These are phyloP conservation scores for Mnemiopsis leidyi DNA, from an alignment of 37 sponge, comb jelly and placozoan genomes.

Conservation along the genomic window DNA sequence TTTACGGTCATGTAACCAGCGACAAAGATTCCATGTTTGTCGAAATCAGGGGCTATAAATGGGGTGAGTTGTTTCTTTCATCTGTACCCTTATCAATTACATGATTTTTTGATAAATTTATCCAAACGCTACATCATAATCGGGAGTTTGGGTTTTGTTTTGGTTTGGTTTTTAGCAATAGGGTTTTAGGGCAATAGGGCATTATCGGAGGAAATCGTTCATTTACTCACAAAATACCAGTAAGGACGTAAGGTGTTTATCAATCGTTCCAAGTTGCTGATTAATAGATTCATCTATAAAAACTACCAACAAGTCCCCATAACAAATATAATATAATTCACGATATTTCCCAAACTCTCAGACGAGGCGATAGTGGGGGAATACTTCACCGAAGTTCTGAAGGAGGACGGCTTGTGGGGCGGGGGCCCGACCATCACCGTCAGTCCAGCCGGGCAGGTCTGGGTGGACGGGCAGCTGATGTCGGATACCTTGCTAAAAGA, in stretches of 20 bases:
- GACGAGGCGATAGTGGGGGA: conserved; percentile 9
- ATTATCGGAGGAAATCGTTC: too few species aligned
- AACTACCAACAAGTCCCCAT: too few species aligned
- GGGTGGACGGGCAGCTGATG: background rate
- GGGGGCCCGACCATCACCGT: conserved; percentile 39
- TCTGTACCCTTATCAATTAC: background rate
- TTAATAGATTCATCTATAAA: too few species aligned
- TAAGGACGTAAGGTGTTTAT: too few species aligned
- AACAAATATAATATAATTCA: too few species aligned
- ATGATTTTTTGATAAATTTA: too few species aligned
- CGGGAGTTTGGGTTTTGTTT: too few species aligned
- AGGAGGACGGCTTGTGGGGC: conserved; percentile 38
- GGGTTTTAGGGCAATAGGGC: too few species aligned
- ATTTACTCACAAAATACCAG: too few species aligned
- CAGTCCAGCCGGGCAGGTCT: background rate
- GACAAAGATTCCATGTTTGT: background rate
- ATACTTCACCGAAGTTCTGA: conserved; percentile 56
- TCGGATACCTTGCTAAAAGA: conserved; percentile 54
- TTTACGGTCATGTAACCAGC: conserved; percentile 12
- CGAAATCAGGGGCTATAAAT: conserved; percentile 59
- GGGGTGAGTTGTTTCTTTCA: conserved; percentile 7
- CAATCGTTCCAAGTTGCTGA: too few species aligned
- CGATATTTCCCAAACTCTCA: background rate
- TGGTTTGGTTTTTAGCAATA: too few species aligned
- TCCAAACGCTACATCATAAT: too few species aligned